Evolutionary conservation across 1,140 invertebrate genomes (phyloP).

Genomic region (Atta texana): DNA sequence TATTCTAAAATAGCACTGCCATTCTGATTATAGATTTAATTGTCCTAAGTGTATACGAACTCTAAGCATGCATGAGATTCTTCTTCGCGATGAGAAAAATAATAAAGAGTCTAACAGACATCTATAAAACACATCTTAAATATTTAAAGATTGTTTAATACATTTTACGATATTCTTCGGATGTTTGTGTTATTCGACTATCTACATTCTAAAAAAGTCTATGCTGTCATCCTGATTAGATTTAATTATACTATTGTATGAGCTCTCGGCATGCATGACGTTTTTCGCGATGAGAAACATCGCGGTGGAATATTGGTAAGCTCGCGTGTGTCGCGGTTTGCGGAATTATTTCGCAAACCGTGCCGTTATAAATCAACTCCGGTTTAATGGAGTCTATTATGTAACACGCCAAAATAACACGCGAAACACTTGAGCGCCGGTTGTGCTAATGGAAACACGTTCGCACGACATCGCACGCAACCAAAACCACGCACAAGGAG

Average conservation of each 20-base stretch:
- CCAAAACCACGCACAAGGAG: neutral
- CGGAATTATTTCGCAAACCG: slow-evolving; percentile 38
- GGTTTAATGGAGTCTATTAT: slow-evolving; percentile 51
- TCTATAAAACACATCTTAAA: no score
- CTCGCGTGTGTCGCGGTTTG: neutral
- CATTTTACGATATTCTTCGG: neutral
- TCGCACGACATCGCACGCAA: slow-evolving; percentile 41
- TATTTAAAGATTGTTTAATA: neutral
- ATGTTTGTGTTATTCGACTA: neutral
- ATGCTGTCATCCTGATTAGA: neutral
- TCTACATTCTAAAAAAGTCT: neutral
- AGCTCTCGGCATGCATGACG: neutral
- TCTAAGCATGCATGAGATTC: no score
- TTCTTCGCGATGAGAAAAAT: no score
- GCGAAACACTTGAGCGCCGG: slow-evolving; percentile 27
- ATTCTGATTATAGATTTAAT: no score
- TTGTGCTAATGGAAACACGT: slow-evolving; percentile 32
- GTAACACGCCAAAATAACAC: slow-evolving; percentile 54
- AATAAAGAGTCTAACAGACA: no score
- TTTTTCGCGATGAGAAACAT: neutral
- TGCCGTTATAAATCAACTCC: slow-evolving; percentile 43
- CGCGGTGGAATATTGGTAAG: neutral
- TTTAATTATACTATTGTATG: neutral
- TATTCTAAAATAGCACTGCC: no score
- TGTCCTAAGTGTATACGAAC: no score